Base-by-base conservation (phyloP, 2,113 vertebrate genomes). In the Dipodomys spectabilis region DNA sequence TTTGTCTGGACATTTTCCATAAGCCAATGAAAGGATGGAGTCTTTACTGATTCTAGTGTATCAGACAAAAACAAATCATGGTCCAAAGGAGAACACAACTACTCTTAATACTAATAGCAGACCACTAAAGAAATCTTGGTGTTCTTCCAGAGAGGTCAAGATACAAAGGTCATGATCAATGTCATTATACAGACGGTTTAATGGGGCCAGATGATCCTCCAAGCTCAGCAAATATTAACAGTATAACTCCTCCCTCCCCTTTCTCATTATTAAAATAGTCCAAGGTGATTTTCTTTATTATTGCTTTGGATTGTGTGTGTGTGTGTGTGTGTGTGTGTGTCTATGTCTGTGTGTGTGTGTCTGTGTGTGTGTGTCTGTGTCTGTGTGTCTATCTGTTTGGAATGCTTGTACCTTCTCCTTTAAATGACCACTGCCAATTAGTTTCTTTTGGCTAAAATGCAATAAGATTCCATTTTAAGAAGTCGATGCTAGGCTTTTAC, bases 401-500 rank as follows among this genome's bases (percentile, higher is more conserved):
- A 88, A 85, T 30, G 28, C 62, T 90, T 92, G 49, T 90, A 35
- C 84, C 92, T 85, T 18, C 62, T 57, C 65, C 79, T 96, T 94
- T 96, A 96, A 96, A 86, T 94, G 91, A 96, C 69, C 83, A 87
- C 74, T 93, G 85, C 78, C 96, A 94, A 92, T 95, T 95, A 94
- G 86, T 86, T 96, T 91, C 77, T 84, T 95, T 94, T 86, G 78
- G 74, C 94, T 95, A 72, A 88, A 94, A 92, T 88, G 75, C 94
- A 88, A 1, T 90, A 92, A 88, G 74, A 94, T 95, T 94, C 92
- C 93, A 96, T 93, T 95, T 95, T 94, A 94, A 91, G 93, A 94
- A 80, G 95, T 96, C 94, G 11, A 96, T 97, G 90, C 81, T 49
- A 62, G 53, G 96, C 96, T 97, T 95, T 97, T 97, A 97, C 96